Conservation (phyloP, 2,113 vertebrate genomes). For the Rhineura floridana region DNA sequence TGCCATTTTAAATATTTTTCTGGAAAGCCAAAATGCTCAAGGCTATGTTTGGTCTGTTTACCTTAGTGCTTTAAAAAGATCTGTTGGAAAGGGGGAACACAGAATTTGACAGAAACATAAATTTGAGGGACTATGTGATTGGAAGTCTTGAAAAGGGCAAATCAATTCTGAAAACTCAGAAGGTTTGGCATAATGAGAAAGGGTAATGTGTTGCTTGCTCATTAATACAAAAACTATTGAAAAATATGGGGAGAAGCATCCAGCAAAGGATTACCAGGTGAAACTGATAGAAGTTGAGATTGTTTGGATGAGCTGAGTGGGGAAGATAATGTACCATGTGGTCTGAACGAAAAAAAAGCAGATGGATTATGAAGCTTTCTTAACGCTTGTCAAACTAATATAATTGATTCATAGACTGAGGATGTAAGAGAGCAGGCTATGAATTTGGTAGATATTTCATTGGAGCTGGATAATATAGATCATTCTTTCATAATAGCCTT, state of each 20-base stretch:
- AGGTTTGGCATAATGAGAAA: background rate
- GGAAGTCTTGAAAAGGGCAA: background rate
- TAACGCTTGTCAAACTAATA: background rate
- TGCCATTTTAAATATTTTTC: background rate
- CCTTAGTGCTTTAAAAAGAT: background rate
- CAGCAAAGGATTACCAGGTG: background rate
- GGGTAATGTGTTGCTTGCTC: background rate
- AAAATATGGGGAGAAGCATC: background rate
- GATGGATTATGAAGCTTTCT: constrained; percentile 15
- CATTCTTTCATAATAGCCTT: background rate
- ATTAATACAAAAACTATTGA: constrained; percentile 8
- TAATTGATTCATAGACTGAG: constrained; percentile 12
- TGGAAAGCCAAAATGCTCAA: background rate
- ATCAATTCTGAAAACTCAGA: background rate
- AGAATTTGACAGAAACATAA: background rate
- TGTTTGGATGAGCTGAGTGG: background rate
- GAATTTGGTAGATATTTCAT: background rate
- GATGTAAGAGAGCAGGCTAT: background rate
- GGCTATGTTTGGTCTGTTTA: background rate
- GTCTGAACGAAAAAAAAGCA: background rate
- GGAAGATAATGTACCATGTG: constrained; percentile 4
- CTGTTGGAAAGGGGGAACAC: background rate
- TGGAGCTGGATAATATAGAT: background rate
- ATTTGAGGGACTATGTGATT: background rate
- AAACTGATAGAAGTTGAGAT: background rate